Evolutionary conservation across 2,113 vertebrate species (phyloP).

Genomic region (Gallinago jamesoni): DNA sequence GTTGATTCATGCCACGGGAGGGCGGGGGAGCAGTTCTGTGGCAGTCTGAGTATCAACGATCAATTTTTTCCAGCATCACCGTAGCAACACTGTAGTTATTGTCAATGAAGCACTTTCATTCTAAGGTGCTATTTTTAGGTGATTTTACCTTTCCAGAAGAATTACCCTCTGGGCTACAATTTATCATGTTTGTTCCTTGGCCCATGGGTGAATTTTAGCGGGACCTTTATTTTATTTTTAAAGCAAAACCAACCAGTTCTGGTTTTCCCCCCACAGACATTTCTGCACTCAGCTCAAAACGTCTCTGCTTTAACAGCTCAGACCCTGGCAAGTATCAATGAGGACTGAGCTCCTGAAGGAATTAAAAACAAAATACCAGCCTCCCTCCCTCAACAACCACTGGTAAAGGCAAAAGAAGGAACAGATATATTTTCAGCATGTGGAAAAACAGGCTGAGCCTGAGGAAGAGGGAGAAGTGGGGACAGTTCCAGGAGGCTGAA

Average conservation of each 20-base stretch:
- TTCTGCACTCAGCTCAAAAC: slow-evolving; percentile 15
- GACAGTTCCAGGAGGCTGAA: background rate
- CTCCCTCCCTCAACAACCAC: background rate
- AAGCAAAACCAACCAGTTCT: slow-evolving; percentile 16
- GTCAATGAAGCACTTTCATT: slow-evolving; percentile 61
- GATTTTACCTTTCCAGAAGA: slow-evolving; percentile 60
- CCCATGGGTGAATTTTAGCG: slow-evolving; percentile 20
- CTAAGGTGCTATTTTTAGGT: slow-evolving; percentile 57
- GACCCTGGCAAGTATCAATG: background rate
- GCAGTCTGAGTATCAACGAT: slow-evolving; percentile 38
- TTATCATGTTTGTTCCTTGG: slow-evolving; percentile 46
- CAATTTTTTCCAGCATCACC: slow-evolving; percentile 64
- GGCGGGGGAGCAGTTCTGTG: slow-evolving; percentile 20
- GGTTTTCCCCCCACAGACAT: background rate
- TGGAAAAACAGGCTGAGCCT: background rate
- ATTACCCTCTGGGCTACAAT: slow-evolving; percentile 59
- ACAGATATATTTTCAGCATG: background rate
- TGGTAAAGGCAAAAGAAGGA: background rate
- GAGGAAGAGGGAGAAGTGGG: background rate
- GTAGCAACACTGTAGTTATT: slow-evolving; percentile 66
- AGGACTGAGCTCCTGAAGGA: background rate
- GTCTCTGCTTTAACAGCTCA: background rate
- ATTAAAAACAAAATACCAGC: background rate
- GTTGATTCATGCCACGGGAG: slow-evolving; percentile 44
- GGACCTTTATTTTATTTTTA: slow-evolving; percentile 55